Conservation (phyloP, 2,888 invertebrate genomes). For the Rhagium mordax region DNA sequence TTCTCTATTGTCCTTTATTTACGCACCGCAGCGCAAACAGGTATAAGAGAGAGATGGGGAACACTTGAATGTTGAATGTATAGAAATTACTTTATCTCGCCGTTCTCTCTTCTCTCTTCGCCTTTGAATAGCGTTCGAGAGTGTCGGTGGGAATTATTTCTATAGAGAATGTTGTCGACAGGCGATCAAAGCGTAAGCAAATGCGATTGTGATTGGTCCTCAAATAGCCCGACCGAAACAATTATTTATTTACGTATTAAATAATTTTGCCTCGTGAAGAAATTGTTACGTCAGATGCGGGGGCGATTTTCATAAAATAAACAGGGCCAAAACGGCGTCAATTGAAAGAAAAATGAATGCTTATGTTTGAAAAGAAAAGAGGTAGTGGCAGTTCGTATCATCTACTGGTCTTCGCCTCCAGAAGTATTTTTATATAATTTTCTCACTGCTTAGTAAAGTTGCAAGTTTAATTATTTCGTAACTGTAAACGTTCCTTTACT, state of each 20-base stretch:
- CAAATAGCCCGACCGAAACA: not conserved
- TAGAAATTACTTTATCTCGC: not conserved
- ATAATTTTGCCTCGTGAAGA: too few species aligned
- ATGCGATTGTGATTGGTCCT: not conserved
- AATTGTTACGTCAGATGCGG: too few species aligned
- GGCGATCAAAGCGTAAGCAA: not conserved
- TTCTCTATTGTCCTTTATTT: constrained; percentile 43
- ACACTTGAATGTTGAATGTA: constrained; percentile 9
- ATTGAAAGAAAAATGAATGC: too few species aligned
- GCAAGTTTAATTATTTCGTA: too few species aligned
- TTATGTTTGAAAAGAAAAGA: too few species aligned
- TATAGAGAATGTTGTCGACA: not conserved
- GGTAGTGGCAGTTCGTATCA: too few species aligned
- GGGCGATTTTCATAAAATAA: too few species aligned
- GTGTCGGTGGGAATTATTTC: not conserved
- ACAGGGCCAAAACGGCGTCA: too few species aligned
- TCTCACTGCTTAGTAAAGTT: too few species aligned
- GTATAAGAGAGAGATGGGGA: constrained; percentile 39
- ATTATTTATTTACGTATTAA: not conserved
- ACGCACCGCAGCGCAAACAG: constrained; percentile 42
- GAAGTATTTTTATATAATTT: too few species aligned
- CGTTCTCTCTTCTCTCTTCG: not conserved
- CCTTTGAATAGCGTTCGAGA: not conserved
- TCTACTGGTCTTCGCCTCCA: too few species aligned
- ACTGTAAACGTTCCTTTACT: too few species aligned